Base-by-base conservation (phyloP, 1,140 invertebrate species). In the Tyrophagus putrescentiae region DNA sequence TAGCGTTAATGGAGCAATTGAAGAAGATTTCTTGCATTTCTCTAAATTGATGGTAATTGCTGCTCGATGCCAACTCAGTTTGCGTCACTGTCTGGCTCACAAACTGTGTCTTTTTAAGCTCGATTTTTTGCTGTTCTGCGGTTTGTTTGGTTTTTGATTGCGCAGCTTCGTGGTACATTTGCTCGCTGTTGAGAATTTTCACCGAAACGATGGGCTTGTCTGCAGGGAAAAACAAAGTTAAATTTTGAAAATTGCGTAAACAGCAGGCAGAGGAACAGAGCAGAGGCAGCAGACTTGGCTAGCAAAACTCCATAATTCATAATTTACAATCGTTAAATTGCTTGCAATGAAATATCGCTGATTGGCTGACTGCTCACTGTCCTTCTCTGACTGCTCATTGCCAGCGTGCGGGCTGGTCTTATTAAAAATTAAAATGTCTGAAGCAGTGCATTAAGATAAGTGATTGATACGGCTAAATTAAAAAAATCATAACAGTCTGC, bases 21-120 rank as follows among this genome's bases (percentile, higher is more conserved):
- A 58, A 58, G 31, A 58, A 44, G 16, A 58, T 58, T 39, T 58
- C 56, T 1, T 58, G n/a, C 18, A n/a, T 44, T 28, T 58, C 56
- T 23, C 4, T 28, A n/a, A 58, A 58, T 33, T 23, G 52, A 54
- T 54, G 27, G 27, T 33, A 54, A 32, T 54, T 21, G 7, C 13
- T 5, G 6, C 25, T n/a, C n/a, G n/a, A n/a, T n/a, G n/a, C n/a
- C 3, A 23, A 4, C 18, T n/a, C 25, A 3, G 41, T 42, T 2
- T n/a, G 18, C 25, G 41, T 42, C 25, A 23, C 25, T 42, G 41
- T 2, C 6, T 42, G 41, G 25, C 25, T 5, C n/a, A n/a, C n/a
- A n/a, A n/a, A 42, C 27, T 33, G n/a, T 31, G 52, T 13, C 23
- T 52, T n/a, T n/a, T 52, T 11, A 27, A 27, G 32, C n/a, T 54